phyloP scores from a whole-genome alignment of 2,888 invertebrate species.

The Prosopocoilus inquinatus region DNA sequence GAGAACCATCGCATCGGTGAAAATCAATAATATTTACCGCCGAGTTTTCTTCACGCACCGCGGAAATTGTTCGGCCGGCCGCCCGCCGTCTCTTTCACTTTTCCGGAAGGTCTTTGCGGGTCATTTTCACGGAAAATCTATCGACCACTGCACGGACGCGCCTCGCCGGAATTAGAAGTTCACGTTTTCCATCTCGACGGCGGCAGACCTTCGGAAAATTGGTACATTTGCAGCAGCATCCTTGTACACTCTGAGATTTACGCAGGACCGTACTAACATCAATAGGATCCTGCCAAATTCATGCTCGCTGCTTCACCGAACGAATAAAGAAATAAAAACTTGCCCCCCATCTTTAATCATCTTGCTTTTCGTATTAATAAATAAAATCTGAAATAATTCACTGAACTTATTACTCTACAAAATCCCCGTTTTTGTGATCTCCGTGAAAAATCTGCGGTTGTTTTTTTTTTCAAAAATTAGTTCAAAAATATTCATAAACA shows the following conservation, averaged over 20 bases:
- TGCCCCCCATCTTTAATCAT: no score
- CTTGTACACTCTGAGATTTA: constrained; percentile 31
- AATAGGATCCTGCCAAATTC: background rate
- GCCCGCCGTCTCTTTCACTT: no score
- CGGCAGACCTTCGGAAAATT: constrained; percentile 39
- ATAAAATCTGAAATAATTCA: no score
- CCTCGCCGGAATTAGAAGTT: constrained; percentile 34
- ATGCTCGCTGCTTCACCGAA: no score
- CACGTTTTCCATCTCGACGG: constrained; percentile 46
- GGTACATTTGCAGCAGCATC: constrained; percentile 43
- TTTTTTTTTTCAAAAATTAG: background rate
- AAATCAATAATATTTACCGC: constrained; percentile 24
- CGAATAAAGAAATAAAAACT: no score
- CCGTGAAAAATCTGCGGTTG: background rate
- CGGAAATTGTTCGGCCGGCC: no score
- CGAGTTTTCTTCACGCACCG: constrained; percentile 5
- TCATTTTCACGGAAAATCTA: no score
- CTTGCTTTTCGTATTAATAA: background rate
- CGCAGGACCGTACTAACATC: constrained; percentile 24
- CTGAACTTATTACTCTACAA: no score
- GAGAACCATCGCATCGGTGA: constrained; percentile 12
- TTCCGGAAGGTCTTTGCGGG: no score
- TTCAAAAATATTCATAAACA: background rate
- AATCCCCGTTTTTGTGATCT: background rate
- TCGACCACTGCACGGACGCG: no score